Base-by-base conservation (phyloP, 2,888 invertebrate genomes). In the Neoaliturus tenellus region DNA sequence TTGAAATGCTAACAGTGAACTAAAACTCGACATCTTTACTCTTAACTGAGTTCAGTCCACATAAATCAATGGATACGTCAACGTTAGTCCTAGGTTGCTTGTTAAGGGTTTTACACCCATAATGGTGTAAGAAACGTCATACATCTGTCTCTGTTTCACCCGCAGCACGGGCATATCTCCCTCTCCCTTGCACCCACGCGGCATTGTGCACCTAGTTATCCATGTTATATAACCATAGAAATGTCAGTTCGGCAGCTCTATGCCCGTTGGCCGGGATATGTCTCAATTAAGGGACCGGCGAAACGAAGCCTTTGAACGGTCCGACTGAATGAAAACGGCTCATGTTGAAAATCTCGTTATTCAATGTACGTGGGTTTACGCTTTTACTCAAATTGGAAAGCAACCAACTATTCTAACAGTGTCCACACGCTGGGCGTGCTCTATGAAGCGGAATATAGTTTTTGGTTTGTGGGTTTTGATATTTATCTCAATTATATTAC, bases 211-310 rank as follows among this genome's bases (percentile, higher is more conserved):
- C 31, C 62, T 62, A 14, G 62, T 62, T 62, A 62, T 20, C 51
- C 51, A 2, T 28, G 62, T 62, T 62, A 17, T 28, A 28, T 62
- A 62, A 62, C 62, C 62, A 62, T 62, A 62, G 28, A 62, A 62
- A 62, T 62, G 62, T 17, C 62, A 62, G 62, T 62, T 31, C 31
- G 62, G 25, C 55, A 8, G 48, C 51, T 51, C 23, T 51, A 23
- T 51, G 23, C 5, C 28, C 28, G 62, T 62, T 62, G 8, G 14
- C 62, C 28, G 28, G 62, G 62, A 62, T 28, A 62, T 62, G 62
- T 62, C 62, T 62, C 62, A 25, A 62, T 62, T 62, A 62, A 62
- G 62, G 28, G 51, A 44, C 10, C 5, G 10, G 55, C 14, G 31
- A 62, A 62, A 28, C 14, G 62, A 51, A 31, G 17, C 62, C 62